Evolutionary conservation across 30 jellyfish, hydroid and myxozoan species (phyloP).

Genomic region (Aurelia coerulea): DNA sequence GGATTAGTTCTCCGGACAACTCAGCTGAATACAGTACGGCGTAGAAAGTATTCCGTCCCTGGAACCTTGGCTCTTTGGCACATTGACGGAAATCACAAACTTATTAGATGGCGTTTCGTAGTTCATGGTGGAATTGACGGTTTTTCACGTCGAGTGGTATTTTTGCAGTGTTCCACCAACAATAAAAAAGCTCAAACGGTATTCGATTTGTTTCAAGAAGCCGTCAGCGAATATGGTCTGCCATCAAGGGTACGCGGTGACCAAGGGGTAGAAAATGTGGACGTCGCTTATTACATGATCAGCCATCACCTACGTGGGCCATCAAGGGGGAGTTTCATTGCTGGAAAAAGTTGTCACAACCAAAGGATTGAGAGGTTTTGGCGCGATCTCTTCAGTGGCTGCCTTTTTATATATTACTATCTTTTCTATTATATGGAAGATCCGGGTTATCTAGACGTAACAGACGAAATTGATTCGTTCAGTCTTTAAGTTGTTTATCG

Average conservation of each 20-base stretch:
- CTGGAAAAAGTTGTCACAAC: conserved; percentile 63
- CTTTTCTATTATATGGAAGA: conserved; percentile 23
- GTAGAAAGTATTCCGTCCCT: conserved; percentile 51
- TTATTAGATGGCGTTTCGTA: conserved; percentile 49
- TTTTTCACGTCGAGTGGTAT: conserved; percentile 23
- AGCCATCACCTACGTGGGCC: conserved; percentile 52
- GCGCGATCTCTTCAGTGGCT: conserved; percentile 32
- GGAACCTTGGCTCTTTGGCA: conserved; percentile 39
- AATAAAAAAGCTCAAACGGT: conserved; percentile 33
- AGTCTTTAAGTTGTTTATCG: conserved; percentile 13
- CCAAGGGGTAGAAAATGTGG: conserved; percentile 56
- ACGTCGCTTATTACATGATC: conserved; percentile 41
- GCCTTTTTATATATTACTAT: conserved; percentile 15
- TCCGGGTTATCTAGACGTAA: background rate
- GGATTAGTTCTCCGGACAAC: conserved; percentile 51
- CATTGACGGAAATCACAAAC: conserved; percentile 46
- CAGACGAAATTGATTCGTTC: conserved; percentile 8
- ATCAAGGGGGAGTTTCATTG: conserved; percentile 48
- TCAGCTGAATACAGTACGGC: conserved; percentile 17
- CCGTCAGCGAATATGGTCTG: conserved; percentile 22
- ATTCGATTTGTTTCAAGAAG: background rate
- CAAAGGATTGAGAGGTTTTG: conserved; percentile 52
- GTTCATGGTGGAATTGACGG: conserved; percentile 59
- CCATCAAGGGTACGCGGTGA: conserved; percentile 57
- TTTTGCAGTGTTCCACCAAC: conserved; percentile 15